Conservation (phyloP, 1,140 invertebrate genomes). For the Lethrus apterus region DNA sequence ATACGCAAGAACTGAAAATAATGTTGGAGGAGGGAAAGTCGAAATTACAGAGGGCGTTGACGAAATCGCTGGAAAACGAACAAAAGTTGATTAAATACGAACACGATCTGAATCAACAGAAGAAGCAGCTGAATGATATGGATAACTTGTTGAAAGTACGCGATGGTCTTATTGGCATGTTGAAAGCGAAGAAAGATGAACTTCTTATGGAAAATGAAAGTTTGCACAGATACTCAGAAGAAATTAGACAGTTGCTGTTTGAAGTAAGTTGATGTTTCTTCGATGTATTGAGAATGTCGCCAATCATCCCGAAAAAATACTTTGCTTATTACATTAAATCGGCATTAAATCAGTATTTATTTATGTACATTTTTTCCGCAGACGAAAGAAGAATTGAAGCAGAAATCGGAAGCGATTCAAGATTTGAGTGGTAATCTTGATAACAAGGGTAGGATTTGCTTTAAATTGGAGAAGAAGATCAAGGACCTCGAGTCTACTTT, state of each 20-base stretch:
- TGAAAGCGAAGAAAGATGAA: constrained; percentile 34
- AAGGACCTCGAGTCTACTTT: constrained; percentile 28
- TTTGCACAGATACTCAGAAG: constrained; percentile 30
- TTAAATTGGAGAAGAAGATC: constrained; percentile 25
- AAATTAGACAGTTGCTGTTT: constrained; percentile 25
- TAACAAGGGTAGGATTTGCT: constrained; percentile 18
- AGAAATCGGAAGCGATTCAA: constrained; percentile 23
- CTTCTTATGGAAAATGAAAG: constrained; percentile 32
- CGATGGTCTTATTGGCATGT: constrained; percentile 29
- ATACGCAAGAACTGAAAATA: constrained; percentile 27
- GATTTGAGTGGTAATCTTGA: constrained; percentile 25
- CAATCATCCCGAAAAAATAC: too few relatives aligned
- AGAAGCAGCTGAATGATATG: constrained; percentile 29
- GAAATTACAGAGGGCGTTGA: constrained; percentile 20
- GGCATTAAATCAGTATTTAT: neutral
- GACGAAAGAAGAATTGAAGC: constrained; percentile 23
- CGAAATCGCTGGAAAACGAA: constrained; percentile 29
- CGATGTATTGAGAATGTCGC: neutral
- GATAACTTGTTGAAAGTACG: constrained; percentile 31
- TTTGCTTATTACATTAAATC: neutral
- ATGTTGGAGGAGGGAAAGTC: constrained; percentile 21
- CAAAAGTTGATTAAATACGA: constrained; percentile 29
- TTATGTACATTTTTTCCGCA: constrained; percentile 1
- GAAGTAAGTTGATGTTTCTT: constrained; percentile 23
- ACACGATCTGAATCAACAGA: constrained; percentile 28